Evolutionary conservation across 92 coral and sea anemone genomes (phyloP).

Genomic region (Bergia puertoricense): DNA sequence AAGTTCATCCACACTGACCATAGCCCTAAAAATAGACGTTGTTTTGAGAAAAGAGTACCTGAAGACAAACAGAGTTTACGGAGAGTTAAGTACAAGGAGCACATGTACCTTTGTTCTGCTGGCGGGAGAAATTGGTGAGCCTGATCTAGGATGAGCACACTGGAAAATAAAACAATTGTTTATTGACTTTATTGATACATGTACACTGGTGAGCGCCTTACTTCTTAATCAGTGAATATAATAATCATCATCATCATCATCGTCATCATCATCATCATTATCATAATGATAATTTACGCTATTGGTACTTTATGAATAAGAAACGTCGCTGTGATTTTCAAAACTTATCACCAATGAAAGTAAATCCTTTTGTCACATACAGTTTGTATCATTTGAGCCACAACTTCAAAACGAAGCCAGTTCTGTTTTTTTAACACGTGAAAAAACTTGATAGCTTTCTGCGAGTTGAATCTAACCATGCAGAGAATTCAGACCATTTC

Average conservation of each 20-base stretch:
- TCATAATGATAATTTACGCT: too few species aligned
- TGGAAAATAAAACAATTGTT: slow-evolving; percentile 34
- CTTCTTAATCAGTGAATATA: not conserved
- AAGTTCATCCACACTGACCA: too few species aligned
- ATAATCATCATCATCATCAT: too few species aligned
- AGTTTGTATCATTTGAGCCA: not conserved
- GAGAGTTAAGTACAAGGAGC: not conserved
- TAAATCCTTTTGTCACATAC: not conserved
- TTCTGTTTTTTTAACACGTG: not conserved
- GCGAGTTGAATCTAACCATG: not conserved
- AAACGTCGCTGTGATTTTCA: not conserved
- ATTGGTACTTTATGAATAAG: too few species aligned
- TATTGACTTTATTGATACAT: too few species aligned
- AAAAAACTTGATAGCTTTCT: not conserved
- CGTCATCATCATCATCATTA: too few species aligned
- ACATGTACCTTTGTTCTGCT: slow-evolving; percentile 24
- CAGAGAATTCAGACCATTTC: too few species aligned
- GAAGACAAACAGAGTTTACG: not conserved
- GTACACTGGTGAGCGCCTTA: not conserved
- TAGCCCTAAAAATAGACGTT: not conserved
- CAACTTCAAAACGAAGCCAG: not conserved
- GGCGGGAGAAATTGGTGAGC: slow-evolving; percentile 47
- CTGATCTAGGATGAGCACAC: slow-evolving; percentile 72
- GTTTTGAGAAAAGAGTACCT: not conserved
- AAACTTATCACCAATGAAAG: not conserved